Percentiles rank a stretch among this genome's conserved stretches.
Evolutionary conservation across 2,113 vertebrate genomes (phyloP).

Genomic region (Podiceps cristatus): DNA sequence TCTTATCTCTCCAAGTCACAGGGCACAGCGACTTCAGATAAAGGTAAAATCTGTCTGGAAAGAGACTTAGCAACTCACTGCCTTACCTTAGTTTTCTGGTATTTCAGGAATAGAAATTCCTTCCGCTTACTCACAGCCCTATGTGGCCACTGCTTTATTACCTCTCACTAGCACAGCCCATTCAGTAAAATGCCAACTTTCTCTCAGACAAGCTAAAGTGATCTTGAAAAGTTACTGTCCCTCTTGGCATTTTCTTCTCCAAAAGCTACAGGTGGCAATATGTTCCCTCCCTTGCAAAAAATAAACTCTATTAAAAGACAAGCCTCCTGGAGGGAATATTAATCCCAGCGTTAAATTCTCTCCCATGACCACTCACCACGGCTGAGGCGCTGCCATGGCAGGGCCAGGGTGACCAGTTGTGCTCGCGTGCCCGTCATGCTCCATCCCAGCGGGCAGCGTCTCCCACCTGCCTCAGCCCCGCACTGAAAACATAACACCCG

Average conservation of each 20-base stretch:
- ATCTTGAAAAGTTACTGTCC: not conserved
- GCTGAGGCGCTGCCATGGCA: accelerated
- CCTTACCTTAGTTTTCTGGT: not conserved
- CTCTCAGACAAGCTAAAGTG: not conserved
- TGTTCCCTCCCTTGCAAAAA: accelerated
- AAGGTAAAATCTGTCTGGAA: not conserved
- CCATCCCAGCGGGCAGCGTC: not conserved
- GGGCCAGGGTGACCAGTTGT: accelerated
- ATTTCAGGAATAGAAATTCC: not conserved
- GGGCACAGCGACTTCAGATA: not conserved
- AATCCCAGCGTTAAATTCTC: not conserved
- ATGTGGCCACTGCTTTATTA: accelerated
- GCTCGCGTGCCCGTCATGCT: accelerated
- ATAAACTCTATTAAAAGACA: not conserved
- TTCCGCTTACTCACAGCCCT: not conserved
- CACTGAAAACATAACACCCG: accelerated
- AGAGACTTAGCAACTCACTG: not conserved
- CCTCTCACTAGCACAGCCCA: not conserved
- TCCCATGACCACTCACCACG: accelerated
- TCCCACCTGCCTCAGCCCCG: not conserved
- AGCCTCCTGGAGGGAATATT: not conserved
- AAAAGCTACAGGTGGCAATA: not conserved
- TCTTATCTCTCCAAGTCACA: not conserved
- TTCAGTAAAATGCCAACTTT: not conserved
- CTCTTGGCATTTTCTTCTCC: not conserved